These are phyloP conservation scores for Heliothis peltigera DNA, from an alignment of 2,888 invertebrate species.

Conservation along the genomic window DNA sequence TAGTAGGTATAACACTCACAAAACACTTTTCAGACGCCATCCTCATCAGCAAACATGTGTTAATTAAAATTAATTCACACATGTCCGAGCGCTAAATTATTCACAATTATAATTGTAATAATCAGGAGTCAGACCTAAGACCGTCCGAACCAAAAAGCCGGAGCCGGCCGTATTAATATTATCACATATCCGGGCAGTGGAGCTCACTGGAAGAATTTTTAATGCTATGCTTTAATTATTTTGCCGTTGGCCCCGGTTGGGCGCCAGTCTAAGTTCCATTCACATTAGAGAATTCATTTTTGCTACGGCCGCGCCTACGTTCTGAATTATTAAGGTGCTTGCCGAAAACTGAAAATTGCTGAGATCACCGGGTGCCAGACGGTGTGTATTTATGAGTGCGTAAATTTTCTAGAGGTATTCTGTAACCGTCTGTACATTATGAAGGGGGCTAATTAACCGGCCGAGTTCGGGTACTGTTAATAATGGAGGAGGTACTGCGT, in stretches of 20 bases:
- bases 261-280: constrained; percentile 84
- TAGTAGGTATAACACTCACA: neutral
- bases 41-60: constrained; percentile 56
- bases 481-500: constrained; percentile 69
- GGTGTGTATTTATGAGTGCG: constrained; percentile 84
- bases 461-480: constrained; percentile 71
- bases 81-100: constrained; percentile 63
- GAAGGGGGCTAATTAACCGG: constrained; percentile 87
- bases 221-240: constrained; percentile 89
- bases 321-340: constrained; percentile 71
- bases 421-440: constrained; percentile 87
- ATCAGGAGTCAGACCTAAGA: constrained; percentile 63
- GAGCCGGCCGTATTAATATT: constrained; percentile 84
- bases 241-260: constrained; percentile 78
- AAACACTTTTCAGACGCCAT: constrained; percentile 18
- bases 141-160: constrained; percentile 68
- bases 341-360: constrained; percentile 88
- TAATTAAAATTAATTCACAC: constrained; percentile 64
- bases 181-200: constrained; percentile 87
- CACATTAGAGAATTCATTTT: constrained; percentile 89
- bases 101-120: constrained; percentile 66
- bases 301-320: constrained; percentile 72
- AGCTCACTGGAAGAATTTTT: constrained; percentile 88
- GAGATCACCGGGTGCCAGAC: constrained; percentile 79
- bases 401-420: constrained; percentile 84